These are phyloP conservation scores for Eupeodes latifasciatus DNA, from an alignment of 2,888 invertebrate genomes.

Conservation along the genomic window DNA sequence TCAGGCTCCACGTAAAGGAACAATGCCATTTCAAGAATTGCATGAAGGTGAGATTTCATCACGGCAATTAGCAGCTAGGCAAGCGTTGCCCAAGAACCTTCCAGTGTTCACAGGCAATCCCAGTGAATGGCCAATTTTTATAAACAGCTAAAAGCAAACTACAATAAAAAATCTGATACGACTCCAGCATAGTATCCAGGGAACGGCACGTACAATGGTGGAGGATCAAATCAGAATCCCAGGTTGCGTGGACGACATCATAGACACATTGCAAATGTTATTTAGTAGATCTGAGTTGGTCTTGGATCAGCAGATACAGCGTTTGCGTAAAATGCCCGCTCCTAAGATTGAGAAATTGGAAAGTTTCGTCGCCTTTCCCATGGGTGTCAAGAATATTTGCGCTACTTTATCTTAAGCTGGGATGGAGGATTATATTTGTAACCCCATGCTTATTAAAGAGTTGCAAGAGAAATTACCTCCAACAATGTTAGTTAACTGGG, in stretches of 20 bases:
- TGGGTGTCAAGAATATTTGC: slow-evolving; percentile 53
- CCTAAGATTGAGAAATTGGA: slow-evolving; percentile 56
- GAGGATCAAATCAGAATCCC: background rate
- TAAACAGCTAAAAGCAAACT: background rate
- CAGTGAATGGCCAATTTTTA: slow-evolving; percentile 1
- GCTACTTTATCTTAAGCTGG: slow-evolving; percentile 37
- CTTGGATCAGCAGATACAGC: background rate
- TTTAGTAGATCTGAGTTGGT: background rate
- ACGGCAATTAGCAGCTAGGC: background rate
- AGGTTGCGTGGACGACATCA: background rate
- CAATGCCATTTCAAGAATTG: background rate
- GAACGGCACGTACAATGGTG: slow-evolving; percentile 31
- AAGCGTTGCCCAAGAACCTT: background rate
- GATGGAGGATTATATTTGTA: slow-evolving; percentile 53
- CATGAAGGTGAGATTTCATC: background rate
- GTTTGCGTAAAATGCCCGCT: slow-evolving; percentile 29
- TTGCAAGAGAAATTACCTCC: slow-evolving; percentile 63
- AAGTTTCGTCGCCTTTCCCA: slow-evolving; percentile 45
- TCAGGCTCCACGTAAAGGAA: background rate
- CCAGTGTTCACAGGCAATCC: background rate
- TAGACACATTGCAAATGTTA: background rate
- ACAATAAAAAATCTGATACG: slow-evolving; percentile 46
- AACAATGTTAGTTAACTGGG: slow-evolving; percentile 64
- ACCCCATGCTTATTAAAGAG: slow-evolving; percentile 67
- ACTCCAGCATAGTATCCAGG: slow-evolving; percentile 47